Evolutionary conservation across 2,888 invertebrate species (phyloP).

Genomic region (Sminthurides aquaticus): DNA sequence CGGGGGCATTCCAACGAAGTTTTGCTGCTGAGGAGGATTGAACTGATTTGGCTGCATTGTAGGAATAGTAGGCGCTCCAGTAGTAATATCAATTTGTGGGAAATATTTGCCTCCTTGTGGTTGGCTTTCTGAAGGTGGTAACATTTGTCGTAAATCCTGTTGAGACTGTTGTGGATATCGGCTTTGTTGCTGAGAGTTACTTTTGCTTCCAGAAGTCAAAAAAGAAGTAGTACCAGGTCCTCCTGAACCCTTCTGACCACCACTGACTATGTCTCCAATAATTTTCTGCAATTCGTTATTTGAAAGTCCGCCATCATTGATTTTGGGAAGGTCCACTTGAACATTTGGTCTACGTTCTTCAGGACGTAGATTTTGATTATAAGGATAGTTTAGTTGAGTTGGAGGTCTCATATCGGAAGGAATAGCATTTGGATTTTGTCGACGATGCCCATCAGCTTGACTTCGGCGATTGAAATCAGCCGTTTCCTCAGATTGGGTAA

Average conservation of each 20-base stretch:
- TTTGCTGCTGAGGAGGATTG: constrained; percentile 4
- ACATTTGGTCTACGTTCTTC: constrained; percentile 11
- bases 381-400: not conserved
- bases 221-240: not conserved
- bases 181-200: not conserved
- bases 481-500: not conserved
- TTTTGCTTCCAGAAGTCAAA: not conserved
- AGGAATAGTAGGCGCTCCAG: constrained; percentile 13
- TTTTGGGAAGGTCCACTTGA: constrained; percentile 22
- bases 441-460: not conserved
- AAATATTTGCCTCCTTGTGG: constrained; percentile 2
- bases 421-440: constrained; percentile 5
- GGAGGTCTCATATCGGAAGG: not conserved
- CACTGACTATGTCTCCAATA: constrained; percentile 38
- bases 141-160: no score
- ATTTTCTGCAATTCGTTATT: constrained; percentile 32
- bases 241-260: constrained; percentile 21
- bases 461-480: not conserved
- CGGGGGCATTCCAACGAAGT: not conserved
- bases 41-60: constrained; percentile 5
- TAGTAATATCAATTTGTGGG: constrained; percentile 19
- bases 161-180: no score
- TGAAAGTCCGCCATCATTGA: constrained; percentile 23
- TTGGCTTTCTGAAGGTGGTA: constrained; percentile 8
- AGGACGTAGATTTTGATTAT: not conserved